Evolutionary conservation across 2,113 vertebrate species (phyloP).

Genomic region (Tetrax tetrax): DNA sequence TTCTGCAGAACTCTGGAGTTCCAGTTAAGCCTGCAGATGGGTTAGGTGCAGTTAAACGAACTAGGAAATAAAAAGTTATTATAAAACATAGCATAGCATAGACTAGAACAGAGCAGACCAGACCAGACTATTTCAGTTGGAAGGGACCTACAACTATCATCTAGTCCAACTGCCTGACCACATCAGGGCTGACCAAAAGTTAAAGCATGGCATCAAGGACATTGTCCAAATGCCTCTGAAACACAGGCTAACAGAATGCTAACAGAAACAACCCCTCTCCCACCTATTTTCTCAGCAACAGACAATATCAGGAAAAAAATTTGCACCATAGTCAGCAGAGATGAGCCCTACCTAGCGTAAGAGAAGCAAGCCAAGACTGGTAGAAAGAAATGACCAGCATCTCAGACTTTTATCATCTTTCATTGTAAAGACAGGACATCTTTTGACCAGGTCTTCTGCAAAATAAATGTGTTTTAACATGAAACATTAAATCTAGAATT

Average conservation of each 20-base stretch:
- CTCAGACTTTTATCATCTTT: neutral
- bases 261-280: neutral
- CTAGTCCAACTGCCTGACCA: neutral
- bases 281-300: neutral
- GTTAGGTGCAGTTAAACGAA: neutral
- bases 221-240: neutral
- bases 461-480: neutral
- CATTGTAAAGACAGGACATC: neutral
- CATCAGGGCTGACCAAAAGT: neutral
- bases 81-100: neutral
- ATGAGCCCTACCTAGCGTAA: neutral
- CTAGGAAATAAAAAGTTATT: neutral
- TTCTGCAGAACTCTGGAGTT: neutral
- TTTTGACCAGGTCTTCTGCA: neutral
- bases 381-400: neutral
- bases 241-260: neutral
- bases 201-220: neutral
- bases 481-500: neutral
- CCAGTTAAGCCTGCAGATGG: neutral
- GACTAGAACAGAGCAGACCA: neutral
- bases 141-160: neutral
- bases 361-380: neutral
- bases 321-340: neutral
- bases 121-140: neutral
- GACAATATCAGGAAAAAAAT: neutral